Percentiles rank a stretch among this genome's conserved stretches.
These are phyloP conservation scores for Drosophila tsacasi DNA, from an alignment of 1,140 invertebrate genomes.

Conservation along the genomic window DNA sequence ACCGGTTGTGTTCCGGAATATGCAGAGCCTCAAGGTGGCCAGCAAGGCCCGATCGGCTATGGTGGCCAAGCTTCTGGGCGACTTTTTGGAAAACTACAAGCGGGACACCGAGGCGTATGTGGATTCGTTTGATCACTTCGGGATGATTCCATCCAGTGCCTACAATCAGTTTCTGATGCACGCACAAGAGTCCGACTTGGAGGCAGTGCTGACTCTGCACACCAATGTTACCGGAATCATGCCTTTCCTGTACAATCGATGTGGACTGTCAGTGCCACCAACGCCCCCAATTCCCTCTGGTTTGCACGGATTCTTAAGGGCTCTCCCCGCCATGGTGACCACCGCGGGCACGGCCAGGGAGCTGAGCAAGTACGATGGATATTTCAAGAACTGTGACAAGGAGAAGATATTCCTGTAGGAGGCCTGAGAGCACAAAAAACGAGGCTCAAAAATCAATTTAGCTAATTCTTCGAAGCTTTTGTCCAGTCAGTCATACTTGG, in stretches of 20 bases:
- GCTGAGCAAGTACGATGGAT: slow-evolving; percentile 74
- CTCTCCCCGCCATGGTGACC: slow-evolving; percentile 79
- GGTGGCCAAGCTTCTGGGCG: slow-evolving; percentile 95
- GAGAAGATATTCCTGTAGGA: slow-evolving; percentile 60
- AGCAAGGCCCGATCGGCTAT: slow-evolving; percentile 94
- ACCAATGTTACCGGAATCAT: slow-evolving; percentile 83
- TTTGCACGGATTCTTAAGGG: slow-evolving; percentile 78
- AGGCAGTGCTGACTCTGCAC: slow-evolving; percentile 77
- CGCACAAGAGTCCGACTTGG: slow-evolving; percentile 83
- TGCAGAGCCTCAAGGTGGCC: slow-evolving; percentile 86
- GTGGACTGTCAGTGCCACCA: slow-evolving; percentile 70
- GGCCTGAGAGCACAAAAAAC: slow-evolving; percentile 35
- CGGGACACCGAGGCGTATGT: slow-evolving; percentile 92
- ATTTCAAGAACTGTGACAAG: slow-evolving; percentile 63
- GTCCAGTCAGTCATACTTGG: slow-evolving; percentile 33
- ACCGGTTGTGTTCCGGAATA: slow-evolving; percentile 88
- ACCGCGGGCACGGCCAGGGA: slow-evolving; percentile 49
- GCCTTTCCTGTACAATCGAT: slow-evolving; percentile 83
- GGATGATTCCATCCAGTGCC: slow-evolving; percentile 87
- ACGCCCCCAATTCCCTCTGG: slow-evolving; percentile 84
- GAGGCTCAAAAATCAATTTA: slow-evolving; percentile 41
- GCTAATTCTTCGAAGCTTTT: slow-evolving; percentile 35
- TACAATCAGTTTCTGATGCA: slow-evolving; percentile 87
- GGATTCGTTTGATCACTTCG: slow-evolving; percentile 88
- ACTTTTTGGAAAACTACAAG: slow-evolving; percentile 96